Base-by-base conservation (phyloP, 2,888 invertebrate species). In the Leptogaster cylindrica region DNA sequence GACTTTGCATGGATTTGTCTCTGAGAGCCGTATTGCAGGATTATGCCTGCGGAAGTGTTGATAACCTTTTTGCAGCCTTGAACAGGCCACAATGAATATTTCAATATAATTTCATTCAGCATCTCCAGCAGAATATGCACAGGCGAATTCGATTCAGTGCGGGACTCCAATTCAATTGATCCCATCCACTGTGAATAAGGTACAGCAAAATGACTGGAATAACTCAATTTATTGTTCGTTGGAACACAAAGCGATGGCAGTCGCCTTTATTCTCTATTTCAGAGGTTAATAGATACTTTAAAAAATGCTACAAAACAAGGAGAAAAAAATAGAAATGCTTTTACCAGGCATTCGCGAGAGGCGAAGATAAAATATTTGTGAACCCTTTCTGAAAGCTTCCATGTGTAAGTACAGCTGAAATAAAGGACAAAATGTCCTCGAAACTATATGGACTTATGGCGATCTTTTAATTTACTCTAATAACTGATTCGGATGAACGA, bases 1-100 rank as follows among this genome's bases (percentile, higher is more conserved):
- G 61, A 61, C 61, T 61, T 44, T 61, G 44, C 44, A 44, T 44
- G 61, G 44, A 61, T 61, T 61, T 61, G 61, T 61, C 61, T 61
- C 28, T 16, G 20, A 14, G 44, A 44, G 27, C 44, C 44, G 61
- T 44, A 44, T 44, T 44, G 44, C 27, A 16, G 61, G 44, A 61
- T 44, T 61, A 61, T 44, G 44, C 28, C 44, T 61, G 61, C 41
- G 61, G 61, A 61, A 61, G 44, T 61, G 61, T 44, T 44, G 44
- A 61, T 61, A 61, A 61, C 44, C 44, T 44, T 41, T 61, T 61
- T 61, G 55, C 36, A 55, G 36, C 36, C 36, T 44, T 28, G 28
- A 61, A 61, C 18, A 27, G 14, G 7, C 44, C 25, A 33, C 44
- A 61, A 44, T 41, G 28, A 44, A 61, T 61, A 44, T 61, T 61